Base-by-base conservation (phyloP, 2,888 invertebrate species). In the Parochlus steinenii region DNA sequence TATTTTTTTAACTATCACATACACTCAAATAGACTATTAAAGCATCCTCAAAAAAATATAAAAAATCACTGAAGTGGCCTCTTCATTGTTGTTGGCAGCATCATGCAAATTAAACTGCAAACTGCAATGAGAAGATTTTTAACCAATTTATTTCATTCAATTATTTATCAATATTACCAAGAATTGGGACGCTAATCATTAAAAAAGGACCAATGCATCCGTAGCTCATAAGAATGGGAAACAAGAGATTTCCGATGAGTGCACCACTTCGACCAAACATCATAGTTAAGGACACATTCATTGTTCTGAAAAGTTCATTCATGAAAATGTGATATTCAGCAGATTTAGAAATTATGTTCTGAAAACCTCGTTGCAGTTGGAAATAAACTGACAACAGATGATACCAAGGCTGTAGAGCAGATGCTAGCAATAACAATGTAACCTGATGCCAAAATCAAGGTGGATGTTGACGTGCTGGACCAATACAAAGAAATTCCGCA, bases 131-230 rank as follows among this genome's bases (percentile, higher is more conserved):
- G 31, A 15, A 27, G 8, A 17, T 10, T 39, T 10, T 15, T 6
- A 8, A 26, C 26, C 20, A 15, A 26, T 33, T n/a, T 18, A 4
- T 8, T n/a, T 32, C 11, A 32, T 33, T 27, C 15, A 12, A 19
- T 24, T 19, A 38, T 29, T 14, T 14, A 16, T 30, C 19, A 3
- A 19, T 47, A 52, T 59, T 61, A 78, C 78, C 61, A 43, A 68
- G 46, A 44, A 76, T 61, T 15, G 72, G 67, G 5, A 60, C 48
- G 6, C 71, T 70, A 37, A 81, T 69, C 50, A 74, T 68, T 33
- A 75, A 52, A 50, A 81, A 81, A 3, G 80, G 79, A 14, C 77
- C 75, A 18, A 72, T 55, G 47, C 81, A 81, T 23, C 79, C 79
- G 17, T 67, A 59, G 43, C 65, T 56, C 27, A 81, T 61, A 31